Base-by-base conservation (phyloP, 2,797 vertebrate genomes). In the Microchirus variegatus region DNA sequence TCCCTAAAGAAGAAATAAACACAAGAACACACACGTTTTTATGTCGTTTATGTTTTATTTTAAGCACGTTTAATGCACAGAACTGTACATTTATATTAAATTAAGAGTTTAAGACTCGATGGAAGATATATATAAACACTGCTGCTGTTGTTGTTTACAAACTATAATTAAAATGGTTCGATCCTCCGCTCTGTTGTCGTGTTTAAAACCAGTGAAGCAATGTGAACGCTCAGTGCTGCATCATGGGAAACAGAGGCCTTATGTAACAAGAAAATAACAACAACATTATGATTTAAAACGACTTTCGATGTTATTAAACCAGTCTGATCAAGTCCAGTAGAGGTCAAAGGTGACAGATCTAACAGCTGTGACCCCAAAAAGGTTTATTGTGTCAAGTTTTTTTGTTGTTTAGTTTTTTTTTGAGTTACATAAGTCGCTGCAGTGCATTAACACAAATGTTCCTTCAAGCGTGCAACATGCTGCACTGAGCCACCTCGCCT, bases 391-490 rank as follows among this genome's bases (percentile, higher is more conserved):
- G 5, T 19, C 0, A 13, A 1, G 10, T 26, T 44, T 1, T 31
- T 53, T 0, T 10, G 52, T 5, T 22, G 1, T 65, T 76, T 61
- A 4, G 1, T 16, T 67, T 44, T 66, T 71, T 53, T 61, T 61
- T 5, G n/a, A 26, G 66, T 92, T 90, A 89, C 68, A 65, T 92
- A 89, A 90, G 71, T 76, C 41, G 35, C 86, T 79, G 89, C 87
- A 88, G 74, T 48, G 35, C 71, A 67, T 88, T 87, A 85, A 82
- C 90, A 87, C 87, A 86, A 71, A 82, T 90, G 83, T 77, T 75
- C 68, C 9, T 37, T 83, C 37, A 82, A 83, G 88, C 87, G 74
- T 87, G 76, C 62, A 70, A 62, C 74, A 73, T 70, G 71, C 71
- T 51, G 74, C 84, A 70, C 56, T 68, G 59, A 75, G 47, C 43